Base-by-base conservation (phyloP, 2,888 invertebrate genomes). In the Tetranychus truncatus region DNA sequence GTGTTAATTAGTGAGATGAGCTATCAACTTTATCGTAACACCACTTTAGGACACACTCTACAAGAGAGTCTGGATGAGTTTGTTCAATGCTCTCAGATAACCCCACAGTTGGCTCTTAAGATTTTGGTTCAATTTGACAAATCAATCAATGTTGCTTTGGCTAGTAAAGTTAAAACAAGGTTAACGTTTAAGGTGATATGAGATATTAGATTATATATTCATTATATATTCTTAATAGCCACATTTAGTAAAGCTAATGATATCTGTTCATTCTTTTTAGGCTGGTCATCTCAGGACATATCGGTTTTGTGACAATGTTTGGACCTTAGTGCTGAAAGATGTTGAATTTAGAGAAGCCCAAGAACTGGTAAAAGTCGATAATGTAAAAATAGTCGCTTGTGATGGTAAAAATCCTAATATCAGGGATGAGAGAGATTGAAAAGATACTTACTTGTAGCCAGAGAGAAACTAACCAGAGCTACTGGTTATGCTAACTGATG, bases 291-390 rank as follows among this genome's bases (percentile, higher is more conserved):
- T 88, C 78, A 86, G 87, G 80, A 88, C 88, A 86, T 86, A 90
- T 83, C 85, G 99, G 81, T 99, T 99, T 85, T 99, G 99, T 86
- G 99, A 99, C 86, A 99, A 99, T 85, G 99, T 99, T 1, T 99
- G 99, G 99, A 99, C 99, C 7, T 94, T 99, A 81, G 93, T 99
- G 88, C 86, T 99, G 80, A 95, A 95, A 82, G 92, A 96, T 84
- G 96, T 96, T 9, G 96, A 97, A 83, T 96, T 97, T 82, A 87
- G 93, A 79, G 96, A 97, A 84, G 91, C 93, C 0, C 92, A 93
- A 81, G 94, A 95, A 82, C 88, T 94, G 78, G 91, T 91, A 15
- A 89, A 89, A 84, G 92, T 93, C 74, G 92, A 93, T 81, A 92
- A 92, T 86, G 92, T 96, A 18, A 96, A 96, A 86, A 94, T 96